Conservation (phyloP, 2,888 invertebrate genomes). For the Lasius platythorax region DNA sequence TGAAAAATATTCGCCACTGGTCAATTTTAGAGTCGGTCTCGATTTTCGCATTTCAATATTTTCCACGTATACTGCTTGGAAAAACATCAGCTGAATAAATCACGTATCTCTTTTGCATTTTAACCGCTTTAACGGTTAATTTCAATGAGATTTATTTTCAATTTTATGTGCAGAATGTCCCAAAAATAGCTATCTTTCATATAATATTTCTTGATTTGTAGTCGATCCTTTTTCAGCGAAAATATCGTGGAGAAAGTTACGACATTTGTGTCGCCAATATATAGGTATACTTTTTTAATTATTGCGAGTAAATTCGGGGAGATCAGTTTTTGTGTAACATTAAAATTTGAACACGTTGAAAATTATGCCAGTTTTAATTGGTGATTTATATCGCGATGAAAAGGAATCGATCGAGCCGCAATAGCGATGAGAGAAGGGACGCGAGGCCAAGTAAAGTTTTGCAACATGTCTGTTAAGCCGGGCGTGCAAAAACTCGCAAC, state of each 20-base stretch:
- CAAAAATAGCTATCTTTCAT: background rate
- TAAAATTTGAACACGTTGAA: background rate
- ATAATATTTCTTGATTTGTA: background rate
- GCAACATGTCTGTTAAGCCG: constrained; percentile 21
- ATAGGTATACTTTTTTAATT: background rate
- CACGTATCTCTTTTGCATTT: constrained; percentile 28
- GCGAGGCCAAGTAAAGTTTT: constrained; percentile 16
- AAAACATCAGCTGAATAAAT: constrained; percentile 20
- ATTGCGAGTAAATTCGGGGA: background rate
- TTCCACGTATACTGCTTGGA: background rate
- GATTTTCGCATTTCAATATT: constrained; percentile 33
- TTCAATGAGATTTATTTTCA: background rate
- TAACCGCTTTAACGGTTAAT: constrained; percentile 20
- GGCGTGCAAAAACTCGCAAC: constrained; percentile 38
- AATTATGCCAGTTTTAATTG: background rate
- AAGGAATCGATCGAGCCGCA: background rate
- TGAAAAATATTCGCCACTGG: constrained; percentile 35
- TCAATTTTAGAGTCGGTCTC: background rate
- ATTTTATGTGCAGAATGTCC: background rate
- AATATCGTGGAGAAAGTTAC: background rate
- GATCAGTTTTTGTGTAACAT: background rate
- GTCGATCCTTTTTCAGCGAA: background rate
- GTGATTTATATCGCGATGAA: background rate
- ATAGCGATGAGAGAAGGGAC: background rate
- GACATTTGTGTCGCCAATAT: background rate